phyloP scores from a whole-genome alignment of 2,113 vertebrate genomes.

The Psephotus haematonotus region DNA sequence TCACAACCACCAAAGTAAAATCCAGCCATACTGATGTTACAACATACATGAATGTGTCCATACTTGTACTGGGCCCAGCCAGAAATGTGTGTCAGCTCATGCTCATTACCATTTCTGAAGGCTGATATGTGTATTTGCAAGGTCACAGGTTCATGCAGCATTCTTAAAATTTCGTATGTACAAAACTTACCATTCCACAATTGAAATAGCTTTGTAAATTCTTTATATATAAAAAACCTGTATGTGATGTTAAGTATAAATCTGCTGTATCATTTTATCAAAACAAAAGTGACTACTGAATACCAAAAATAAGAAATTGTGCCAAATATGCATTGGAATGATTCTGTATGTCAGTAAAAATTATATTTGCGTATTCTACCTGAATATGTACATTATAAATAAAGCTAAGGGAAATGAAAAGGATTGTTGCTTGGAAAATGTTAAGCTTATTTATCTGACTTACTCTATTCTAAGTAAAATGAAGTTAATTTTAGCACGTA shows the following conservation, averaged over 20 bases:
- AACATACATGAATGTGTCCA: not conserved
- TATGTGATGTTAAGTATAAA: conserved; percentile 48
- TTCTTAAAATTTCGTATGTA: conserved; percentile 47
- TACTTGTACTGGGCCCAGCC: not conserved
- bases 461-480: not conserved
- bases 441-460: not conserved
- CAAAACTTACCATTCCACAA: conserved; percentile 42
- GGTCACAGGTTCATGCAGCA: conserved; percentile 14
- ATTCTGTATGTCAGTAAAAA: conserved; percentile 5
- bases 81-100: conserved; percentile 10
- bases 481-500: not conserved
- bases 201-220: conserved; percentile 65
- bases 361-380: not conserved
- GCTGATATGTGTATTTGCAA: conserved; percentile 26
- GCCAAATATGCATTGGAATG: conserved; percentile 55
- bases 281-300: conserved; percentile 56
- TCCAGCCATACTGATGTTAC: not conserved
- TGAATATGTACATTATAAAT: conserved; percentile 47
- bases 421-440: not conserved
- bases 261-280: conserved; percentile 53
- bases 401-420: conserved; percentile 43
- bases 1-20: conserved; percentile 56
- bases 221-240: conserved; percentile 62
- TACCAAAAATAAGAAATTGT: conserved; percentile 61
- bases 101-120: conserved; percentile 48